phyloP scores from a whole-genome alignment of 2,888 invertebrate species.

The Hyppa rectilinea region DNA sequence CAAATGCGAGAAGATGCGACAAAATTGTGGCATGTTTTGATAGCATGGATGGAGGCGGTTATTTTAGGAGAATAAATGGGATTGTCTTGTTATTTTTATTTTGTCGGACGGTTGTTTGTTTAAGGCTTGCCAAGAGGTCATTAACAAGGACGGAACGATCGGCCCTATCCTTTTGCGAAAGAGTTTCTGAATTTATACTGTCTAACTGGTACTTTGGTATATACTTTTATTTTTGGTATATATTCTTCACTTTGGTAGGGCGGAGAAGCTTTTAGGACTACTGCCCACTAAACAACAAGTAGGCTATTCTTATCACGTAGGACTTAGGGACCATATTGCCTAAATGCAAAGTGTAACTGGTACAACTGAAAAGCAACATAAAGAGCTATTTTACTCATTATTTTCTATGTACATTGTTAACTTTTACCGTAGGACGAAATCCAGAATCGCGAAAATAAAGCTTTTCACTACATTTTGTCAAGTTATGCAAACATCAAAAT shows the following conservation, averaged over 20 bases:
- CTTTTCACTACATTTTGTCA: neutral
- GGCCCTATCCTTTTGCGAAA: slow-evolving; percentile 16
- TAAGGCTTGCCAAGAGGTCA: slow-evolving; percentile 30
- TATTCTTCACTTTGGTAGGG: neutral
- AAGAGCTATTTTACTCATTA: neutral
- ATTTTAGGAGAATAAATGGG: slow-evolving; percentile 30
- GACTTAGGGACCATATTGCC: neutral
- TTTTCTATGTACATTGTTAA: neutral
- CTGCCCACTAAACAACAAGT: neutral
- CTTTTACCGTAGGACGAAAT: neutral
- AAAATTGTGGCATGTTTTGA: slow-evolving; percentile 49
- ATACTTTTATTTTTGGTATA: slow-evolving; percentile 1
- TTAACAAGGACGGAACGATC: slow-evolving; percentile 32
- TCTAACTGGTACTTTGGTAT: slow-evolving; percentile 14
- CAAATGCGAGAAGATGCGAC: slow-evolving; percentile 44
- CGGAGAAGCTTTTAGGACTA: slow-evolving; percentile 8
- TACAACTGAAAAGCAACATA: neutral
- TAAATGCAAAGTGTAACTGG: neutral
- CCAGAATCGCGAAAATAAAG: neutral
- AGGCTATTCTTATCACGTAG: neutral
- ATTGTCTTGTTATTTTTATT: slow-evolving; percentile 46
- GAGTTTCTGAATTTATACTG: slow-evolving; percentile 46
- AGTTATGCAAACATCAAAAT: neutral
- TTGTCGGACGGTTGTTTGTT: slow-evolving; percentile 36
- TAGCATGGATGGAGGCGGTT: slow-evolving; percentile 15